These are phyloP conservation scores for Idris sp. DNA, from an alignment of 1,140 invertebrate genomes.

Conservation along the genomic window DNA sequence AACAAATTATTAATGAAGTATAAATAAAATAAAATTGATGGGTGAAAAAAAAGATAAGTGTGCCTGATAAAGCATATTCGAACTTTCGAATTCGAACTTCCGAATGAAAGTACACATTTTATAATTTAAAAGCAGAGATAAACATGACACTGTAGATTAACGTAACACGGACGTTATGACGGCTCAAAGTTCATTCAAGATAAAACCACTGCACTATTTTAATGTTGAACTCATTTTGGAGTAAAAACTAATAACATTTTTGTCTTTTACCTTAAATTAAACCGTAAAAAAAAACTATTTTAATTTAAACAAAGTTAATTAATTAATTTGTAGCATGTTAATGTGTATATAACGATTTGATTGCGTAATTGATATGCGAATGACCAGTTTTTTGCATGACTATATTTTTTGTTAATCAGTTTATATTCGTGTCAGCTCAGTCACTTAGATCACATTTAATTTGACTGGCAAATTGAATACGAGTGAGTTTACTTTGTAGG, in stretches of 20 bases:
- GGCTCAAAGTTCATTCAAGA: conserved; percentile 47
- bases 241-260: no score
- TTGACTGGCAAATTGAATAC: no score
- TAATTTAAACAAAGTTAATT: no score
- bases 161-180: conserved; percentile 29
- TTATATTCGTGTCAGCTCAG: no score
- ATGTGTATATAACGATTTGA: background rate
- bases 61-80: conserved; percentile 24
- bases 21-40: no score
- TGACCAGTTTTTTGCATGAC: conserved; percentile 31
- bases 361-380: conserved; percentile 37
- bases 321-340: background rate
- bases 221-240: background rate
- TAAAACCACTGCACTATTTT: conserved; percentile 32
- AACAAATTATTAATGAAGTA: no score
- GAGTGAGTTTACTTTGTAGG: no score
- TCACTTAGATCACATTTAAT: no score
- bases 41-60: conserved; percentile 5
- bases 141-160: conserved; percentile 26
- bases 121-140: conserved; percentile 19
- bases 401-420: background rate
- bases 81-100: conserved; percentile 49
- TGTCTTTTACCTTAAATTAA: no score
- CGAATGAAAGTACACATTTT: conserved; percentile 33
- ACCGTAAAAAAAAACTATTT: no score